These are phyloP conservation scores for Idaea straminata DNA, from an alignment of 2,888 invertebrate genomes.

Conservation along the genomic window DNA sequence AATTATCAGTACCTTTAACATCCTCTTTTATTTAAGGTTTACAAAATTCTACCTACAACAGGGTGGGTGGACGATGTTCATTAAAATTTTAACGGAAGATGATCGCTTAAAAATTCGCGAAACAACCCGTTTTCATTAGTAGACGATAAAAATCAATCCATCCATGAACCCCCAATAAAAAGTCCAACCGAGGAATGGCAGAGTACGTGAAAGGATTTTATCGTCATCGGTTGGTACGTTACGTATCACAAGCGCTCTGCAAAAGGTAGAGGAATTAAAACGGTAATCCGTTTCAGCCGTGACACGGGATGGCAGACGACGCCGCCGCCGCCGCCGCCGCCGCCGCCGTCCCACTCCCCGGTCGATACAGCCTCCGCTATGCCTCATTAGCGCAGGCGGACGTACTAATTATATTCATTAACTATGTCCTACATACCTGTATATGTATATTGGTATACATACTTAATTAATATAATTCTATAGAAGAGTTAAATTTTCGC, in stretches of 20 bases:
- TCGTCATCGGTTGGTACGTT: background rate
- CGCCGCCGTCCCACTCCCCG: slow-evolving; percentile 11
- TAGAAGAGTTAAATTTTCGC: background rate
- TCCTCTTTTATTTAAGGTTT: no score
- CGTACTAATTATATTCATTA: slow-evolving; percentile 29
- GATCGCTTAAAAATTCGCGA: no score
- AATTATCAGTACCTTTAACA: no score
- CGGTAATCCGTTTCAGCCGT: background rate
- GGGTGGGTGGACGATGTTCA: no score
- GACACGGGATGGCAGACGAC: slow-evolving; percentile 5
- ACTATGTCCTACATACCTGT: slow-evolving; percentile 6
- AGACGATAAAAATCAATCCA: no score
- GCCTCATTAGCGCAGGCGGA: slow-evolving; percentile 29
- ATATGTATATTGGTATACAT: no score
- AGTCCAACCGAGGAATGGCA: background rate
- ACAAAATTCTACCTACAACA: no score
- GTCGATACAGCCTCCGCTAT: slow-evolving; percentile 22
- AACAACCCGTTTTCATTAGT: no score
- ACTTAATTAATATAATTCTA: background rate
- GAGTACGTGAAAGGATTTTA: background rate
- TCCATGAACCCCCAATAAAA: no score
- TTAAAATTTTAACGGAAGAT: no score
- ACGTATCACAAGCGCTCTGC: background rate
- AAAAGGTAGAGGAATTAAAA: background rate
- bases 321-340: slow-evolving; percentile 13